phyloP scores from a whole-genome alignment of 2,113 vertebrate genomes.

The Anguilla japonica region DNA sequence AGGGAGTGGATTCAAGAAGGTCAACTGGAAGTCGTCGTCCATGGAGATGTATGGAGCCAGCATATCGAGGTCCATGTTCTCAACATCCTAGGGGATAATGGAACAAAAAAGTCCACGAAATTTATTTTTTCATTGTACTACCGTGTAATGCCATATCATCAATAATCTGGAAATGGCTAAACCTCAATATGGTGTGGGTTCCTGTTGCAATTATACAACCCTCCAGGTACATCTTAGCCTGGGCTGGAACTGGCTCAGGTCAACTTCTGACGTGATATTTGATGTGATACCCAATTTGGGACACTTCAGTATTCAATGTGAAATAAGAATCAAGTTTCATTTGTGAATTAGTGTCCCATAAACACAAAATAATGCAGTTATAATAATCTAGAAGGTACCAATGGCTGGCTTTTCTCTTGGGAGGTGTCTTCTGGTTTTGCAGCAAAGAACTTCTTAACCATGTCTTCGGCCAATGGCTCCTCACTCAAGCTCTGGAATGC shows the following conservation, averaged over 20 bases:
- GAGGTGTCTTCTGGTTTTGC: constrained; percentile 47
- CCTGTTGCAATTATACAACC: too few species aligned
- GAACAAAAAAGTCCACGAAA: background rate
- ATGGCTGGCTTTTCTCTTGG: constrained; percentile 36
- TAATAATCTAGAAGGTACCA: constrained; percentile 33
- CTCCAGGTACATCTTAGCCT: background rate
- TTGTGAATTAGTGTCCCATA: background rate
- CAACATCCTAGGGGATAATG: constrained; percentile 48
- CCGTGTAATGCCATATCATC: background rate
- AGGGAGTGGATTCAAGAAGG: constrained; percentile 50
- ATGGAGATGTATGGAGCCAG: constrained; percentile 89
- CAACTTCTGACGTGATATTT: background rate
- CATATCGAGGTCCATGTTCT: constrained; percentile 80
- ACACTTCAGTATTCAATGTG: background rate
- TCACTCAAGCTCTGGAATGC: constrained; percentile 39
- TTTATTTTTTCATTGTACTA: background rate
- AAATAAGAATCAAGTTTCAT: too few species aligned
- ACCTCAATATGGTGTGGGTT: too few species aligned
- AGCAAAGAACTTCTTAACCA: constrained; percentile 67
- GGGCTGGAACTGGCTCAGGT: background rate
- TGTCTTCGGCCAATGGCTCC: constrained; percentile 51
- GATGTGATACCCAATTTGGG: background rate
- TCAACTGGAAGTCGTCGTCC: constrained; percentile 90
- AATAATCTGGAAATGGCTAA: too few species aligned
- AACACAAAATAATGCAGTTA: background rate